Evolutionary conservation across 2,797 vertebrate genomes (phyloP), one percentile per base, ranked within the genome.

Genomic region (Parambassis ranga): DNA sequence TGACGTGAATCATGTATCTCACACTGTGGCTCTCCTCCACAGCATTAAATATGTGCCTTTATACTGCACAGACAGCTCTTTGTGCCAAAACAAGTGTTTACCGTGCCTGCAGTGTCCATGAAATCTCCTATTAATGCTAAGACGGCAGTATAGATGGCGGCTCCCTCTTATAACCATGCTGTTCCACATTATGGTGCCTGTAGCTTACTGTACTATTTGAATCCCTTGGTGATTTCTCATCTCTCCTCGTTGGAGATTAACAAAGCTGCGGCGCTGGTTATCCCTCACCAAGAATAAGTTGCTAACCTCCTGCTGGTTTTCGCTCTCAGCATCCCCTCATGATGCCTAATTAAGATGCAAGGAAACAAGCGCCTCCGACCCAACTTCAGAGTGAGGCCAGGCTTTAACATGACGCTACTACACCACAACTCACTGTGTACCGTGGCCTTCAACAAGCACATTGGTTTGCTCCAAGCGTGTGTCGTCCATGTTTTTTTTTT

Each of bases 331-430:
- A 47, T 85, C 84, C 53, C 84, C 82, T 89, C 84, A 84, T 74
- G 84, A 76, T 75, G 81, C 85, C 87, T 92, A 87, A 88, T 92
- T 91, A 90, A 84, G 81, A 78, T 61, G 15, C 73, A 23, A 62
- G 56, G 77, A 83, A 88, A 89, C 82, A 81, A 82, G 76, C 68
- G 24, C 79, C 75, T 79, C 67, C 64, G 71, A 88, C 84, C 79
- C 51, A 3, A 16, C 23, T 26, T 62, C 49, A 39, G 78, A 49
- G 74, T 43, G n/a, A 70, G 65, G 67, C 75, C 65, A 38, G 47
- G 58, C 65, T 67, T 39, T 64, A 60, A 68, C 73, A 44, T 18
- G 48, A 15, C n/a, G 22, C 46, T 8, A 8, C 73, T 36, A 24
- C 59, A 39, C 16, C 19, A 32, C 62, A 59, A 23, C 70, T 63